A percentile compares a stretch with the other conserved stretches of the same genome.
These are phyloP conservation scores for Apogon talboti DNA, from an alignment of 2,797 vertebrate genomes.

Conservation along the genomic window DNA sequence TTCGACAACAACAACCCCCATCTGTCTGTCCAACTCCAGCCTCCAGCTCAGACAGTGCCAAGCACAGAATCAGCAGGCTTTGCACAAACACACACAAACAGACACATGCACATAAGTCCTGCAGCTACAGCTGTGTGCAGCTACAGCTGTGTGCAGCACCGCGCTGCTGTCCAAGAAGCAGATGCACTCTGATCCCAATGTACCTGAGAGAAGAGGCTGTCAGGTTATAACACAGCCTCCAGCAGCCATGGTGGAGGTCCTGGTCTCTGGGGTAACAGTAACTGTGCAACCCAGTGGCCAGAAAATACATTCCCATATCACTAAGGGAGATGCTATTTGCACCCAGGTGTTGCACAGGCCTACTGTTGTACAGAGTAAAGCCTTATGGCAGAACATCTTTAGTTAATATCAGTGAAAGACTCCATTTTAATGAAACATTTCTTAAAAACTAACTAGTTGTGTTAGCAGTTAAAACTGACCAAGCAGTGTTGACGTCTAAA, in stretches of 20 bases:
- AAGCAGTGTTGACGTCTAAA: no score
- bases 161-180: slow-evolving; percentile 10
- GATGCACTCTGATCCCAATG: slow-evolving; percentile 5
- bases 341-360: no score
- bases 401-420: no score
- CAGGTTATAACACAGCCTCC: not conserved
- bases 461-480: no score
- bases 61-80: slow-evolving; percentile 38
- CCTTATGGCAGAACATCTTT: no score
- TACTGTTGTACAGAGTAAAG: no score
- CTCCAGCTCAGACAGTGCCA: slow-evolving; percentile 37
- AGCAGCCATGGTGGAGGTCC: slow-evolving; percentile 10
- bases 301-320: no score
- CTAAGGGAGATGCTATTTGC: no score
- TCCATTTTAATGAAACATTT: no score
- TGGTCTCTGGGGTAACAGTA: not conserved
- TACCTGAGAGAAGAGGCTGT: slow-evolving; percentile 2
- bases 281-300: not conserved
- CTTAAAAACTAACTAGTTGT: no score
- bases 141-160: slow-evolving; percentile 43
- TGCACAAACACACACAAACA: slow-evolving; percentile 24
- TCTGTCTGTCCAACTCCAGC: slow-evolving; percentile 3
- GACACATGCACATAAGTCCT: slow-evolving; percentile 28
- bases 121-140: no score
- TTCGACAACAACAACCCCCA: slow-evolving; percentile 31